Evolutionary conservation across 2,113 vertebrate species (phyloP), one percentile per base, ranked within the genome.

Genomic region (Eudorcas thomsonii): DNA sequence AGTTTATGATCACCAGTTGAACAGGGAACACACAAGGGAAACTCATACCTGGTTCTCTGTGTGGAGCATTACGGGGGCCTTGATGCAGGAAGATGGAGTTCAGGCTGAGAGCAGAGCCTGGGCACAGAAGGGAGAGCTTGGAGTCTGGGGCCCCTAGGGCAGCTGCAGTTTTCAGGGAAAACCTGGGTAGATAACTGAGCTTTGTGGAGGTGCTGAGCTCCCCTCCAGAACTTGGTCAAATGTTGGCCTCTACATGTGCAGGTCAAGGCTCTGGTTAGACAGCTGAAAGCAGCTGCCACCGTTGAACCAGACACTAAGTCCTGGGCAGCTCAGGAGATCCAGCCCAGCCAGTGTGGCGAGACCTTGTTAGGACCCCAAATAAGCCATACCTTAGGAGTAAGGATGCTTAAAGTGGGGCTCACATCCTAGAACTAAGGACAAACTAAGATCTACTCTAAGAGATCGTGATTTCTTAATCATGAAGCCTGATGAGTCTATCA

Each of bases 301-400:
- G 0, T 5, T 39, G 6, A 43, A 43, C 5, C 11, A 43, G 25
- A 36, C 12, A 64, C 10, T 3, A 67, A 36, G 28, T 80, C 21
- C 50, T 9, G 13, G 33, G 55, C 50, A n/a, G 19, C 1, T 1
- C 2, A 16, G 17, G 12, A 7, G 3, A 45, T 36, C 5, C 39
- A 9, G 11, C 6, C 13, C 12, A n/a, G 2, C 7, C 6, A 13
- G 43, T 52, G 10, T 28, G 36, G 17, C 48, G n/a, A 71, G 21
- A 60, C 0, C 26, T 12, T 39, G 45, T 87, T 67, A 60, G 60
- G 13, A 55, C 11, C 26, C 12, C 26, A 86, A 7, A 52, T 81
- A 96, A 33, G 13, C 1, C 6, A 14, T 13, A 5, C 52, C 9
- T 77, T 36, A 45, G 39, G 48, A 48, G 33, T 43, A 55, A 88